phyloP scores from a whole-genome alignment of 2,888 invertebrate species.

The Polydrusus cervinus region DNA sequence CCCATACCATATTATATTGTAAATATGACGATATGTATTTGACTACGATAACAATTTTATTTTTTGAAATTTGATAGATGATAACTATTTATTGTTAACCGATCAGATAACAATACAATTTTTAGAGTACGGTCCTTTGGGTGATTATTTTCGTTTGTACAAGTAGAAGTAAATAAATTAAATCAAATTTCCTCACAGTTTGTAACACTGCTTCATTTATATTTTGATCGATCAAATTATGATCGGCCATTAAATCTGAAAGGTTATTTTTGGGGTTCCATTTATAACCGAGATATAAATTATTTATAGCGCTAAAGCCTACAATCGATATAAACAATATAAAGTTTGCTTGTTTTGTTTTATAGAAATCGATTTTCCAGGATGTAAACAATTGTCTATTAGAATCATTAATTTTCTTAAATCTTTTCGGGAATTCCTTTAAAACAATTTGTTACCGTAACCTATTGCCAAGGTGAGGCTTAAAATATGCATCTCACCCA shows the following conservation, averaged over 20 bases:
- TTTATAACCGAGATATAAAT: constrained; percentile 8
- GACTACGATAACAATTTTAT: no score
- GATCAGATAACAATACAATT: no score
- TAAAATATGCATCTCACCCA: neutral
- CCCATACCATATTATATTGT: no score
- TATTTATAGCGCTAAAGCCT: neutral
- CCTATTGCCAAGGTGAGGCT: neutral
- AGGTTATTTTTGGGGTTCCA: neutral
- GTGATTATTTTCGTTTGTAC: no score
- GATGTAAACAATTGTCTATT: constrained; percentile 4
- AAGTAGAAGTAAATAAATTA: no score
- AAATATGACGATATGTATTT: no score
- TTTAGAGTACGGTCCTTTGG: no score
- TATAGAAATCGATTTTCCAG: constrained; percentile 7
- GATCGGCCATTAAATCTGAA: neutral
- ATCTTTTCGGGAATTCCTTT: neutral
- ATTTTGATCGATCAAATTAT: neutral
- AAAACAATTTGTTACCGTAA: constrained; percentile 5
- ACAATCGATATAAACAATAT: constrained; percentile 15
- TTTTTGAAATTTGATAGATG: no score
- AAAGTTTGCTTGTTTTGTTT: constrained; percentile 7
- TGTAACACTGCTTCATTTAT: no score
- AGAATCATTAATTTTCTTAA: constrained; percentile 5
- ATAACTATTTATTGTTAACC: no score
- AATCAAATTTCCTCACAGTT: no score